Evolutionary conservation across 2,888 invertebrate genomes (phyloP), one percentile per base, ranked within the genome.

Genomic region (Xestoiulus laeticollis): DNA sequence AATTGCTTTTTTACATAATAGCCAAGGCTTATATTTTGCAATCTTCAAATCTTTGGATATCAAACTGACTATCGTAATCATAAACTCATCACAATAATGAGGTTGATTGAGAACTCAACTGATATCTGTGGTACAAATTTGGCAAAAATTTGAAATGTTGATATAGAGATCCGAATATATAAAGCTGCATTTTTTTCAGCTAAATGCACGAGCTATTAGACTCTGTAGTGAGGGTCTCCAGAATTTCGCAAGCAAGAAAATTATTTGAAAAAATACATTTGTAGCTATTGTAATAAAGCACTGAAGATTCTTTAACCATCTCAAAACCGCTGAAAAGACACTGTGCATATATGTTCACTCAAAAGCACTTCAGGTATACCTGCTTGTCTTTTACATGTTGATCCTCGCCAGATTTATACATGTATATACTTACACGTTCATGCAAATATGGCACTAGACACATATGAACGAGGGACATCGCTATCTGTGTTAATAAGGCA

Each of bases 241-340:
- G 14, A 68, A 68, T 26, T 68, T 68, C 22, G 68, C 68, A 12
- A 68, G 22, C 26, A 26, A 78, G 6, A 78, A 78, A 30, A 78
- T 78, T 32, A 78, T 16, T 12, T 26, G 78, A 78, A 78, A 30
- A 38, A 30, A 26, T 26, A 14, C 78, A 30, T 22, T 30, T 30
- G 14, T 26, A 78, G 78, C 78, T 30, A 78, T 78, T 30, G 78
- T 30, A 78, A 78, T 78, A 78, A 78, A 78, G 78, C 78, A 78
- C 78, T 78, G 78, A 78, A 78, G 26, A 30, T 78, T 30, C 59
- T 78, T 78, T 2, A 30, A 68, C 59, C 22, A 22, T n/a, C 59
- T 8, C 22, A 5, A 68, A 68, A 68, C 12, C 8, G n/a, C 22
- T 68, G 19, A 59, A 68, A 22, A 53, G 6, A 53, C 53, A 53